These are phyloP conservation scores for Sicus ferrugineus DNA, from an alignment of 2,888 invertebrate species.

Conservation along the genomic window DNA sequence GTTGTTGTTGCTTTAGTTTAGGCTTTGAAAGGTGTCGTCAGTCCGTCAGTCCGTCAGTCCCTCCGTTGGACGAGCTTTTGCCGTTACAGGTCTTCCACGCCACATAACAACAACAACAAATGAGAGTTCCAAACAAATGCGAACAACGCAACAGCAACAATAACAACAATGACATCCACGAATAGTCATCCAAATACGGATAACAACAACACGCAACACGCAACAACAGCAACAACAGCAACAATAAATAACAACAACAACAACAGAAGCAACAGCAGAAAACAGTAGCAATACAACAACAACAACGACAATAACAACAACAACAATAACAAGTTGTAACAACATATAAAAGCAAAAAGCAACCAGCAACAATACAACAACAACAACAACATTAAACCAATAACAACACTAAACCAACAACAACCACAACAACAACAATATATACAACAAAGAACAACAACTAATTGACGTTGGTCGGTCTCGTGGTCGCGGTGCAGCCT, in stretches of 20 bases:
- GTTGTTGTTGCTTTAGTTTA: slow-evolving; percentile 16
- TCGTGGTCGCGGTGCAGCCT: neutral
- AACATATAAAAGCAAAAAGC: neutral
- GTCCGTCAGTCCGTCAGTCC: neutral
- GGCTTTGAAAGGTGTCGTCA: slow-evolving; percentile 11
- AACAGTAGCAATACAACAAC: neutral
- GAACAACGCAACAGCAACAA: too few species aligned
- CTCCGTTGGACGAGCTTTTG: neutral
- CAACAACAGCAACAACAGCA: too few species aligned
- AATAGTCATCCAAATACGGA: too few species aligned
- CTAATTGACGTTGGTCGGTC: neutral
- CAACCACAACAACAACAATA: neutral
- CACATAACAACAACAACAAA: too few species aligned
- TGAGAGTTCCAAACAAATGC: too few species aligned
- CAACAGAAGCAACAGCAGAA: too few species aligned
- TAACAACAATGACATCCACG: too few species aligned
- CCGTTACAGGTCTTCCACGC: too few species aligned
- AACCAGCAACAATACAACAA: neutral
- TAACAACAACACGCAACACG: too few species aligned
- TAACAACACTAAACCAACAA: neutral
- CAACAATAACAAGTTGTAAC: neutral
- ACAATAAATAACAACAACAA: too few species aligned
- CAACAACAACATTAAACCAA: neutral
- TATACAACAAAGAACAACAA: neutral
- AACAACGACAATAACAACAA: neutral